These are phyloP conservation scores for Cathartes aura DNA, from an alignment of 2,113 vertebrate species.

Conservation along the genomic window DNA sequence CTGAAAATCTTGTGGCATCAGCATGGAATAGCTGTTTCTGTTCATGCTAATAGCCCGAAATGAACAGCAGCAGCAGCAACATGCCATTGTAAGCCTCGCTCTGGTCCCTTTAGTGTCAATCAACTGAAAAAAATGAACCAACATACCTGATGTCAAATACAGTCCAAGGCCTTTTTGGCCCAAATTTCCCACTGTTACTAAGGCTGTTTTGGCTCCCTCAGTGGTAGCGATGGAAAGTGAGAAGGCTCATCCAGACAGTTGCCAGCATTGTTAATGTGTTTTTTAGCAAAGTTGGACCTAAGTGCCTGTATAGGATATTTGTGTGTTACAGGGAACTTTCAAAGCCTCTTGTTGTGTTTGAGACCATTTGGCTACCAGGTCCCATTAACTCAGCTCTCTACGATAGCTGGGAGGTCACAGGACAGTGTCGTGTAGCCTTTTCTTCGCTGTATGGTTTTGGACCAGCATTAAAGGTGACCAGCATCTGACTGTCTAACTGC, in stretches of 20 bases:
- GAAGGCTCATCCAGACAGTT: neutral
- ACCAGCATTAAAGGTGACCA: neutral
- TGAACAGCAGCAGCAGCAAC: neutral
- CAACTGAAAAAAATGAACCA: neutral
- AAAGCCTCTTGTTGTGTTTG: neutral
- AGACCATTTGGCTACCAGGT: neutral
- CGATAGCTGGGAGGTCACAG: neutral
- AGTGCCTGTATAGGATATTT: neutral
- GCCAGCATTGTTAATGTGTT: neutral
- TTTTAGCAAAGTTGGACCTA: neutral
- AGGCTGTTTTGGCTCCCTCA: neutral
- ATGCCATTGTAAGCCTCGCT: neutral
- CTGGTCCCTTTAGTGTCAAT: neutral
- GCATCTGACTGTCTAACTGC: neutral
- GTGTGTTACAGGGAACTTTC: neutral
- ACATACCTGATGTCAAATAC: neutral
- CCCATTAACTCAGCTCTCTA: neutral
- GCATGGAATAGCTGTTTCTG: neutral
- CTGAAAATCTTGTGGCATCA: slow-evolving; percentile 1
- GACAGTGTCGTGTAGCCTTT: neutral
- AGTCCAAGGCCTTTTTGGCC: neutral
- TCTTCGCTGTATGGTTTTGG: neutral
- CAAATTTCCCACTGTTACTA: neutral
- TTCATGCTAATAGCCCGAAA: neutral
- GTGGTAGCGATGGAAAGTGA: neutral